Evolutionary conservation across 1,140 invertebrate species (phyloP), one percentile per base, ranked within the genome.

Genomic region (Bursaphelenchus mucronatus): DNA sequence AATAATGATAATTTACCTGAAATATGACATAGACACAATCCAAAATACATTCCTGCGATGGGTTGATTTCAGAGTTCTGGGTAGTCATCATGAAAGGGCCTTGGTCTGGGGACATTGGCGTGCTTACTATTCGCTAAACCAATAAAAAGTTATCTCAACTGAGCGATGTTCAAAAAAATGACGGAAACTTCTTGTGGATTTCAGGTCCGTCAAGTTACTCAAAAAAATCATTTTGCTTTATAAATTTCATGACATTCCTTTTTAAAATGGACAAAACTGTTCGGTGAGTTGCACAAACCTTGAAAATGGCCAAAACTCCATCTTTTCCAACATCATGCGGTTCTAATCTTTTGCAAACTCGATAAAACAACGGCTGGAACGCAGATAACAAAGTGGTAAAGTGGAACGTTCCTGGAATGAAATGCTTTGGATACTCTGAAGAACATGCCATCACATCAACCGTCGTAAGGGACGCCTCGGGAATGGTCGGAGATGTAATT

Each of bases 31-130:
- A 63, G 47, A 74, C 57, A 53, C 64, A 66, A 43, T 76, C 76
- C 6, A 79, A 40, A 50, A 81, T 49, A 51, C 78, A 79, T 57
- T 81, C 76, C 54, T 79, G 77, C 13, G 79, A 71, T 5, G 69
- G 68, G 39, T 64, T 73, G 3, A 79, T 30, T 9, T 79, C 72
- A 0, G 66, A 58, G 52, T 71, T 54, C 7, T 71, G 39, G 1
- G 76, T 61, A 9, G 74, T 73, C 4, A 77, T 44, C 11, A 69
- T 71, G 61, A 80, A 81, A 15, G 79, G 69, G 45, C 57, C 61
- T 47, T 71, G 76, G 13, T 79, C 77, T 7, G 64, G 39, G 17
- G 76, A 70, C 3, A 75, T 62, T 5, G 77, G 79, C 8, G 72
- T 62, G 39, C 49, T 66, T 13, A 73, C 66, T 21, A 78, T 63